These are phyloP conservation scores for Willowsia nigromaculata DNA, from an alignment of 2,888 invertebrate species.

Conservation along the genomic window DNA sequence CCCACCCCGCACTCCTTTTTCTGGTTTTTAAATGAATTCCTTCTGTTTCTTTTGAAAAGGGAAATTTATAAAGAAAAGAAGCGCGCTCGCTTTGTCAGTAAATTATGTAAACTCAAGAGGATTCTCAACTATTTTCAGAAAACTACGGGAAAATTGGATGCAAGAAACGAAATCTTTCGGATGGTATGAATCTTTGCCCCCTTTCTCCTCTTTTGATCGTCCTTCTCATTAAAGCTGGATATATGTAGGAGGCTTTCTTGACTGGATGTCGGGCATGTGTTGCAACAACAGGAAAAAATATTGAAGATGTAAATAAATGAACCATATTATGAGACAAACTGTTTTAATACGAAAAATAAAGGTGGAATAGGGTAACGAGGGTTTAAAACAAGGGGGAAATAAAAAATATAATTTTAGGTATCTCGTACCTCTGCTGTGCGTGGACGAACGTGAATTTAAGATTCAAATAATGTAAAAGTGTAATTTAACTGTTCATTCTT, in stretches of 20 bases:
- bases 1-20: neutral
- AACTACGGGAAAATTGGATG: neutral
- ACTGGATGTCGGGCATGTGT: no score
- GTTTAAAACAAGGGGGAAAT: no score
- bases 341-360: neutral
- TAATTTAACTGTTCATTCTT: no score
- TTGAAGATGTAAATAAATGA: constrained; percentile 30
- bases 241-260: no score
- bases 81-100: neutral
- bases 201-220: neutral
- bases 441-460: no score
- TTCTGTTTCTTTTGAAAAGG: constrained; percentile 47
- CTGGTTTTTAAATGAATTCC: constrained; percentile 59
- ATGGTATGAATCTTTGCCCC: constrained; percentile 2
- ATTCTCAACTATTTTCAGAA: constrained; percentile 21
- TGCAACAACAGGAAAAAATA: neutral
- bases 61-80: constrained; percentile 11
- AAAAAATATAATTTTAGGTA: no score
- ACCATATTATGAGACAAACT: neutral
- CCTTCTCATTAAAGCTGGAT: constrained; percentile 21
- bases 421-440: no score
- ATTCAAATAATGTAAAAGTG: no score
- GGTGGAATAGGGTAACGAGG: no score
- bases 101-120: constrained; percentile 60
- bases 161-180: neutral